These are phyloP conservation scores for Chrysopilus asiliformis DNA, from an alignment of 2,888 invertebrate species.

Conservation along the genomic window DNA sequence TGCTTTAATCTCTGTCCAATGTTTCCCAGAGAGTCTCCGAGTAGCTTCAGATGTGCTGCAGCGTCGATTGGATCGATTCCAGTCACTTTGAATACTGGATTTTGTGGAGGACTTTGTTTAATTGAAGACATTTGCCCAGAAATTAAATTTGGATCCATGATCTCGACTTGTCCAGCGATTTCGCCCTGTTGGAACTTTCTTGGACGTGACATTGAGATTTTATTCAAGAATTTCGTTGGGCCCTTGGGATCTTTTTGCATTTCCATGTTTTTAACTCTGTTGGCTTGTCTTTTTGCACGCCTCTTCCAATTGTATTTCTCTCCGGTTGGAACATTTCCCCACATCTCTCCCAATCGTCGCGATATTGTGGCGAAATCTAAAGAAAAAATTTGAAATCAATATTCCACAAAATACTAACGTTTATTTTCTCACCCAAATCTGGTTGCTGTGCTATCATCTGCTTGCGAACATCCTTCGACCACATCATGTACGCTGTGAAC, in stretches of 20 bases:
- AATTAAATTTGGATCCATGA: too few species aligned
- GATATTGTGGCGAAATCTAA: constrained; percentile 76
- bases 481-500: constrained; percentile 82
- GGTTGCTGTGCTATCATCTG: constrained; percentile 58
- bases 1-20: constrained; percentile 88
- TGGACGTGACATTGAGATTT: background rate
- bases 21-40: constrained; percentile 87
- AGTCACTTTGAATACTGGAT: constrained; percentile 44
- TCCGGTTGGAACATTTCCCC: constrained; percentile 63
- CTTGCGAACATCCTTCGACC: constrained; percentile 73
- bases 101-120: constrained; percentile 2
- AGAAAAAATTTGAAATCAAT: constrained; percentile 1
- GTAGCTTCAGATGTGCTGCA: constrained; percentile 79
- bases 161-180: background rate
- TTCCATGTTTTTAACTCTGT: background rate
- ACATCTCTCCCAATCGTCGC: constrained; percentile 73
- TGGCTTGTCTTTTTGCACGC: constrained; percentile 55
- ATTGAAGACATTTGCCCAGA: background rate
- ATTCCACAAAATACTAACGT: background rate
- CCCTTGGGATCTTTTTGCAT: background rate
- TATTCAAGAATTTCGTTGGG: background rate
- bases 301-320: constrained; percentile 65
- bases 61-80: constrained; percentile 77
- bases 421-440: constrained; percentile 36
- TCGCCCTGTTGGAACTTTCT: background rate